phyloP scores from a whole-genome alignment of 1,140 invertebrate species.

The Gonioctena quinquepunctata region DNA sequence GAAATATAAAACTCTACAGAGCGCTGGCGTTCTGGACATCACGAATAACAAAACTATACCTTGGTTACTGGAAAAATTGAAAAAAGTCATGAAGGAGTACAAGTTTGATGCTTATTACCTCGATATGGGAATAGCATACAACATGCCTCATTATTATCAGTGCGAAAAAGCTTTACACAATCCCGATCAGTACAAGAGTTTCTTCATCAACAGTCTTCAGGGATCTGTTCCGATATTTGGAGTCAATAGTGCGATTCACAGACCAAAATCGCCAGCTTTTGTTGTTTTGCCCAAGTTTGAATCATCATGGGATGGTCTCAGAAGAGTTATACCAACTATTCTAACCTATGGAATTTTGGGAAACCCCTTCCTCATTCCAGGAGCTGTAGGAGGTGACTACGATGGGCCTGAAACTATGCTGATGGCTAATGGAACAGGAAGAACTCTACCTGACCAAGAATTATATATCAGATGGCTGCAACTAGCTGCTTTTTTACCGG shows the following conservation, averaged over 20 bases:
- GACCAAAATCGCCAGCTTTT: conserved; percentile 84
- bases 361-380: conserved; percentile 93
- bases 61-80: conserved; percentile 79
- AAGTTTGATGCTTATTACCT: conserved; percentile 88
- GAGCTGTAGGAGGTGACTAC: conserved; percentile 88
- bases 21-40: conserved; percentile 81
- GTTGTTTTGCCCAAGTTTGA: conserved; percentile 84
- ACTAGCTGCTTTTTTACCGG: conserved; percentile 87
- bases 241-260: conserved; percentile 78
- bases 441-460: conserved; percentile 77
- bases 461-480: conserved; percentile 95
- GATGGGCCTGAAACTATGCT: conserved; percentile 62
- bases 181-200: conserved; percentile 79
- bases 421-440: conserved; percentile 55
- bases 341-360: conserved; percentile 81
- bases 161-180: conserved; percentile 73
- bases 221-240: conserved; percentile 73
- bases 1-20: conserved; percentile 74
- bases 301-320: conserved; percentile 87
- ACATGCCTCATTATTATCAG: conserved; percentile 84
- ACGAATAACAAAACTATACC: conserved; percentile 78
- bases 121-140: conserved; percentile 85
- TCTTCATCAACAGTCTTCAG: conserved; percentile 70
- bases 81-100: conserved; percentile 71
- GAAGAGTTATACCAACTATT: conserved; percentile 81